Evolutionary conservation across 2,797 vertebrate species (phyloP).

Genomic region (Lepidocolaptes lacrymiger): DNA sequence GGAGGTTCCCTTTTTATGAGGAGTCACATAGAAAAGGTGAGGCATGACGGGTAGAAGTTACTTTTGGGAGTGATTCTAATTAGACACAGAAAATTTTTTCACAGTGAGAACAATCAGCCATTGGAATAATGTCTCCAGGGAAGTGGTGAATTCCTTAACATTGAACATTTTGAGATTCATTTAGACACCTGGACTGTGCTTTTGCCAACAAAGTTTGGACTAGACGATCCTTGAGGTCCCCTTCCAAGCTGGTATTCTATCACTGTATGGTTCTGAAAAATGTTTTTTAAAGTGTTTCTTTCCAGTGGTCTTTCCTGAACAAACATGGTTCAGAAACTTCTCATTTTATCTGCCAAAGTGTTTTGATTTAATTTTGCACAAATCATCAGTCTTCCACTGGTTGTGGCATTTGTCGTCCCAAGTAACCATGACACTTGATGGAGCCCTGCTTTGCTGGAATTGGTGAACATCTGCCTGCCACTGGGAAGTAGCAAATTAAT

Average conservation of each 20-base stretch:
- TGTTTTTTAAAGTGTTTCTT: neutral
- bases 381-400: neutral
- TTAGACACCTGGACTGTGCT: neutral
- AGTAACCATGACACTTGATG: too few species aligned
- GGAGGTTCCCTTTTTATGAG: neutral
- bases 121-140: neutral
- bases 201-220: neutral
- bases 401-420: neutral
- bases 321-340: neutral
- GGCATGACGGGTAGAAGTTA: too few species aligned
- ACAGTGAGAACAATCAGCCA: neutral
- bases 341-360: neutral
- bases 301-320: rapidly evolving
- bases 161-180: neutral
- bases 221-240: neutral
- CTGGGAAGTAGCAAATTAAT: neutral
- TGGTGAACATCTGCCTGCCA: neutral
- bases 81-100: neutral
- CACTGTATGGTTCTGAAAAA: neutral
- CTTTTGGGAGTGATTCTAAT: neutral
- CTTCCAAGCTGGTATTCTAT: neutral
- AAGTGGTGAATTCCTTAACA: too few species aligned
- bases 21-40: neutral
- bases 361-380: neutral
- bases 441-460: neutral